Percentiles rank a stretch among this genome's conserved stretches.
Evolutionary conservation across 1,140 invertebrate species (phyloP).

Genomic region (Eulimnadia texana): DNA sequence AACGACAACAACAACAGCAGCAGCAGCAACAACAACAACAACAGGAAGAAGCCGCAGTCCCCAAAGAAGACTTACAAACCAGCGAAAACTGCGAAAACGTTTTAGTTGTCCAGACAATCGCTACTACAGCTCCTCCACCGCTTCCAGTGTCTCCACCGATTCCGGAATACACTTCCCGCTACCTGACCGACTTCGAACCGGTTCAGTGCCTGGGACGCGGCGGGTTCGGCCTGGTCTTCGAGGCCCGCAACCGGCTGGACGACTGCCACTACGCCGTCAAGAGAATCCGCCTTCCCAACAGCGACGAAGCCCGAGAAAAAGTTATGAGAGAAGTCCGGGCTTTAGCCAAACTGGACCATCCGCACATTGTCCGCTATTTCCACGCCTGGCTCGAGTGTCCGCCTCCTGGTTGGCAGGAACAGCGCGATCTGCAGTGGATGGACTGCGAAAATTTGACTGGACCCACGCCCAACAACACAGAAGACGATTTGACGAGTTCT

Average conservation of each 20-base stretch:
- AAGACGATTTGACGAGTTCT: slow-evolving; percentile 7
- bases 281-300: slow-evolving; percentile 72
- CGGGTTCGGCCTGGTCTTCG: slow-evolving; percentile 95
- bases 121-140: neutral
- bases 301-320: slow-evolving; percentile 58
- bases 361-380: slow-evolving; percentile 87
- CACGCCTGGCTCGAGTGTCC: slow-evolving; percentile 87
- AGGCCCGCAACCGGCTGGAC: slow-evolving; percentile 88
- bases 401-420: slow-evolving; percentile 70
- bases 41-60: neutral
- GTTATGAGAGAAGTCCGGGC: slow-evolving; percentile 83
- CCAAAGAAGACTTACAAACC: no score
- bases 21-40: neutral
- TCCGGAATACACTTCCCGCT: slow-evolving; percentile 44
- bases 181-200: slow-evolving; percentile 71
- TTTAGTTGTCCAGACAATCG: neutral
- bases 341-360: slow-evolving; percentile 83
- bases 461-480: slow-evolving; percentile 7
- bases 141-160: neutral
- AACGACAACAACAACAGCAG: neutral
- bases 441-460: slow-evolving; percentile 19
- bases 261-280: slow-evolving; percentile 91
- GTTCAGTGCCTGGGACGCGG: slow-evolving; percentile 72
- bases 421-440: slow-evolving; percentile 51
- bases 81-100: neutral